Conservation (phyloP, 23 tunicate genomes). For the Clavelina lepadiformis region DNA sequence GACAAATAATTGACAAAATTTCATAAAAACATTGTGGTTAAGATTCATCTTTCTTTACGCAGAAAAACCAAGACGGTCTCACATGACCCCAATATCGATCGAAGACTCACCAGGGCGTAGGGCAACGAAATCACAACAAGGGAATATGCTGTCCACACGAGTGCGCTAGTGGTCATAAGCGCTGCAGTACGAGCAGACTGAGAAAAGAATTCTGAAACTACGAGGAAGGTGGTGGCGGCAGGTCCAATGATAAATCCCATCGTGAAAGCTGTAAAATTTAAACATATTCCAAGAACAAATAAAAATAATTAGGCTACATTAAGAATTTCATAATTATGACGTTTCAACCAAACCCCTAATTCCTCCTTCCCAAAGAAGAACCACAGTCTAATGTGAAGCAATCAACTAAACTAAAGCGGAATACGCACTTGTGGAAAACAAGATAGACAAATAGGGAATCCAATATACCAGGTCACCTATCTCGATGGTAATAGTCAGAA, state of each 20-base stretch:
- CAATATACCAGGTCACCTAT: neutral
- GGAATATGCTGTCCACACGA: conserved; percentile 9
- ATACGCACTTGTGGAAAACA: conserved; percentile 23
- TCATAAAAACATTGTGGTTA: too few species aligned
- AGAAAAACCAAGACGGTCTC: too few species aligned
- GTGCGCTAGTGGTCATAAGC: conserved; percentile 3
- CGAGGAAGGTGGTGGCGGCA: conserved; percentile 52
- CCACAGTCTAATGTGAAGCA: too few species aligned
- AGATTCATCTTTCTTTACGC: too few species aligned
- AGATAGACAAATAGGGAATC: conserved; percentile 21
- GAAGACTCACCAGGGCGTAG: conserved; percentile 25
- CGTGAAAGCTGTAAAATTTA: conserved; percentile 13
- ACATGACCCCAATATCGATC: too few species aligned
- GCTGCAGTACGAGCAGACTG: conserved; percentile 52
- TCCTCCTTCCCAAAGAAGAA: neutral
- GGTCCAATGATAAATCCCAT: conserved; percentile 63
- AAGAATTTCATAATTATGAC: too few species aligned
- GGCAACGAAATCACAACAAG: conserved; percentile 14
- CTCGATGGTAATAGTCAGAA: conserved; percentile 17
- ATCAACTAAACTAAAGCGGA: too few species aligned
- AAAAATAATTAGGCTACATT: too few species aligned
- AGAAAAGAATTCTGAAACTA: conserved; percentile 39
- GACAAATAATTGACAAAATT: too few species aligned
- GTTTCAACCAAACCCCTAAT: neutral
- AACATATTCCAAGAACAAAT: too few species aligned